phyloP scores from a whole-genome alignment of 2,113 vertebrate genomes.

The Atlantisia rogersi region DNA sequence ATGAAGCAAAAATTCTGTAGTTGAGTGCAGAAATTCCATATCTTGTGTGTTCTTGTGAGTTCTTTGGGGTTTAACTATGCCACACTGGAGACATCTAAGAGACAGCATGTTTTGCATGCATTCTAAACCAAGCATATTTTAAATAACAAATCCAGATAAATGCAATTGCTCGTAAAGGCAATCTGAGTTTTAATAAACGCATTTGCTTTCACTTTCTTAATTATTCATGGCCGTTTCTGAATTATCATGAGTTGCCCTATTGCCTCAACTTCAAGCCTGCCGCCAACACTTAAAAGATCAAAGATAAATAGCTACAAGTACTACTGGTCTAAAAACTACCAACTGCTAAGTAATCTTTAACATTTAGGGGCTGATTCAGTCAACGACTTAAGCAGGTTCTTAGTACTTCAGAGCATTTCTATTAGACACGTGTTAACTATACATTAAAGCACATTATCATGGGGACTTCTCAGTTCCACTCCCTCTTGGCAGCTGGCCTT shows the following conservation, averaged over 20 bases:
- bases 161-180: background rate
- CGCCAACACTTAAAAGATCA: background rate
- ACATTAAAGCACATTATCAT: background rate
- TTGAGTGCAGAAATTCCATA: background rate
- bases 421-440: accelerated
- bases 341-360: background rate
- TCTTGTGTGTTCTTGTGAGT: background rate
- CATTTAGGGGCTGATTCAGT: background rate
- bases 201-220: background rate
- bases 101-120: background rate
- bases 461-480: background rate
- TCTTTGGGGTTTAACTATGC: background rate
- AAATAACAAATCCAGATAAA: background rate
- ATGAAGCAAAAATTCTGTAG: background rate
- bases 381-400: background rate
- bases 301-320: background rate
- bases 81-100: background rate
- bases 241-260: background rate
- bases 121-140: background rate
- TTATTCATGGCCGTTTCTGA: background rate
- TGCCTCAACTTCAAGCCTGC: background rate
- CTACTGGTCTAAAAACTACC: background rate
- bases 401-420: background rate
- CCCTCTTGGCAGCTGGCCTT: background rate
- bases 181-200: background rate